These are phyloP conservation scores for Trogon surrucura DNA, from an alignment of 2,113 vertebrate genomes.

Conservation along the genomic window DNA sequence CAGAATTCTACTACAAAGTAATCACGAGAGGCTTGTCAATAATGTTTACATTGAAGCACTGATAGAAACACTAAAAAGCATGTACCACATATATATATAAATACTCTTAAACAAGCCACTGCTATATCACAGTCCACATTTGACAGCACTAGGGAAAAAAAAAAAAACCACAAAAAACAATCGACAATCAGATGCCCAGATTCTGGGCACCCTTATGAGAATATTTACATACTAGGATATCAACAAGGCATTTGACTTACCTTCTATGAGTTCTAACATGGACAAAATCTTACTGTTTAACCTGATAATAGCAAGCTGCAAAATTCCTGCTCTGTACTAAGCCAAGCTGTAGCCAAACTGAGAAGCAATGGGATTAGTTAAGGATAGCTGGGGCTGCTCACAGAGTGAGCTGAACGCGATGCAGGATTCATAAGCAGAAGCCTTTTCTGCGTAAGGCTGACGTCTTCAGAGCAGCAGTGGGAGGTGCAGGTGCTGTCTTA, in stretches of 20 bases:
- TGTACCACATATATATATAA: neutral
- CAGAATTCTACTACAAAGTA: slow-evolving; percentile 50
- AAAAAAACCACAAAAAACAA: neutral
- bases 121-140: neutral
- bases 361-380: slow-evolving; percentile 71
- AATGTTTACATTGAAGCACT: neutral
- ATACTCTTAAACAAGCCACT: slow-evolving; percentile 29
- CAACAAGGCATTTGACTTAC: slow-evolving; percentile 76
- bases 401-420: slow-evolving; percentile 74
- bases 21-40: neutral
- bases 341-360: slow-evolving; percentile 60
- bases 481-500: slow-evolving; percentile 83
- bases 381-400: slow-evolving; percentile 74
- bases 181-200: neutral
- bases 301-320: slow-evolving; percentile 54
- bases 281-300: slow-evolving; percentile 72
- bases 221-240: slow-evolving; percentile 36
- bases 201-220: neutral
- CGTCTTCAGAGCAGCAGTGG: slow-evolving; percentile 82
- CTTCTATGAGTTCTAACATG: slow-evolving; percentile 86
- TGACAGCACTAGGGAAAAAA: slow-evolving; percentile 14
- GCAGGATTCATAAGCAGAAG: slow-evolving; percentile 82
- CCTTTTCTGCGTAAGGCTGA: slow-evolving; percentile 83
- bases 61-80: neutral
- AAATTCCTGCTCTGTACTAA: slow-evolving; percentile 67